These are phyloP conservation scores for Drosophila novamexicana DNA, from an alignment of 1,140 invertebrate species.

Conservation along the genomic window DNA sequence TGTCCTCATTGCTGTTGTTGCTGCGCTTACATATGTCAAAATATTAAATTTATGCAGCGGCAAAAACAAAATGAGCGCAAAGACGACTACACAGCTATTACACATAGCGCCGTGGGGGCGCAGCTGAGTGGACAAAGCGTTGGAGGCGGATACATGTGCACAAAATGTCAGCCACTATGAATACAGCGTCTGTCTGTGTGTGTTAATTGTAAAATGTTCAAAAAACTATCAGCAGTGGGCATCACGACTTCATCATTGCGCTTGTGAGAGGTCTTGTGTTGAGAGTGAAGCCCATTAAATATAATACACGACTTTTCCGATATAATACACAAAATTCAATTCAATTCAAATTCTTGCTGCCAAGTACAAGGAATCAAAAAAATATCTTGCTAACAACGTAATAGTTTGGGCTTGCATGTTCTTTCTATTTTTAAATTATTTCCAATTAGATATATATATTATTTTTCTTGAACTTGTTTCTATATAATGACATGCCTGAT, in stretches of 20 bases:
- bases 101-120: constrained; percentile 19
- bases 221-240: not conserved
- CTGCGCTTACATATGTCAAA: constrained; percentile 81
- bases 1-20: constrained; percentile 9
- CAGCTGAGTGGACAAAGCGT: constrained; percentile 29
- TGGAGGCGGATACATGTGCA: constrained; percentile 44
- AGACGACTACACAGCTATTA: constrained; percentile 36
- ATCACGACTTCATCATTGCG: not conserved
- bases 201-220: constrained; percentile 8
- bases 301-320: too few relatives aligned
- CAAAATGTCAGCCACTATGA: constrained; percentile 51
- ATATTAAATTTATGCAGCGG: constrained; percentile 82
- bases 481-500: too few relatives aligned
- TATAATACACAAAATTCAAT: too few relatives aligned
- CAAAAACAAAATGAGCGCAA: constrained; percentile 74
- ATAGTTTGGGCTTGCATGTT: too few relatives aligned
- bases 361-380: too few relatives aligned
- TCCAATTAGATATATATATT: too few relatives aligned
- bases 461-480: too few relatives aligned
- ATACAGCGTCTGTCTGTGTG: constrained; percentile 14
- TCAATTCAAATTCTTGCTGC: too few relatives aligned
- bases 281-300: too few relatives aligned
- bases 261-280: too few relatives aligned
- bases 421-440: too few relatives aligned
- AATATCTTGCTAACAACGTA: too few relatives aligned